Percentiles rank a stretch among this genome's conserved stretches.
Conservation (phyloP, 2,888 invertebrate species). For the Orthosia cruda region DNA sequence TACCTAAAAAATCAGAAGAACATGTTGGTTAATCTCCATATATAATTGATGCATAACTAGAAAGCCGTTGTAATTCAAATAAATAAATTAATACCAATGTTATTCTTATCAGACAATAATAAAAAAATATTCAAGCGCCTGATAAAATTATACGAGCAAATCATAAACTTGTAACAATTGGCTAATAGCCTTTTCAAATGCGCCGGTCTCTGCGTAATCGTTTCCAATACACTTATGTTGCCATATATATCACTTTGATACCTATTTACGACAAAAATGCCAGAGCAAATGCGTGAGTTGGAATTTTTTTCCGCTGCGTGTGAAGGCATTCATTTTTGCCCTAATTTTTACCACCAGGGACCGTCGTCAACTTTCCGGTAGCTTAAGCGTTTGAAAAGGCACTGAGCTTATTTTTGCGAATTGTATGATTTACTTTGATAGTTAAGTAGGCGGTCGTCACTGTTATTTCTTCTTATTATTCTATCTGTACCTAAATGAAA, state of each 20-base stretch:
- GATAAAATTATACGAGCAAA: conserved; percentile 20
- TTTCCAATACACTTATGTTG: no score
- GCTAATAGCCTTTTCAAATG: background rate
- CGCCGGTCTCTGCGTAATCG: background rate
- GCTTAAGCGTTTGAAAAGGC: background rate
- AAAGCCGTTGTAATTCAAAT: no score
- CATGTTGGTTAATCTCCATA: background rate
- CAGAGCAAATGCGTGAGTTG: no score
- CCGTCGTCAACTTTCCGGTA: background rate
- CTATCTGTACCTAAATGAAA: background rate
- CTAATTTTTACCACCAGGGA: background rate
- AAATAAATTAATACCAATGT: no score
- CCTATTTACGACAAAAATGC: no score
- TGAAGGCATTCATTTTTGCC: background rate
- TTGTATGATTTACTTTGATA: conserved; percentile 21
- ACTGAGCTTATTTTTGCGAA: background rate
- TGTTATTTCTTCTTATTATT: background rate
- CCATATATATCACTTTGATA: background rate
- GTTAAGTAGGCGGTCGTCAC: background rate
- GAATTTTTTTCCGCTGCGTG: background rate
- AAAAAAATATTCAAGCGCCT: conserved; percentile 12
- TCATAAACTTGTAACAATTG: background rate
- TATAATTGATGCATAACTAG: no score
- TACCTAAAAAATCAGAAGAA: conserved; percentile 71
- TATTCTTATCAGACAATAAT: no score